Evolutionary conservation across 2,888 invertebrate species (phyloP), one percentile per base, ranked within the genome.

Genomic region (Piscicola geometra): DNA sequence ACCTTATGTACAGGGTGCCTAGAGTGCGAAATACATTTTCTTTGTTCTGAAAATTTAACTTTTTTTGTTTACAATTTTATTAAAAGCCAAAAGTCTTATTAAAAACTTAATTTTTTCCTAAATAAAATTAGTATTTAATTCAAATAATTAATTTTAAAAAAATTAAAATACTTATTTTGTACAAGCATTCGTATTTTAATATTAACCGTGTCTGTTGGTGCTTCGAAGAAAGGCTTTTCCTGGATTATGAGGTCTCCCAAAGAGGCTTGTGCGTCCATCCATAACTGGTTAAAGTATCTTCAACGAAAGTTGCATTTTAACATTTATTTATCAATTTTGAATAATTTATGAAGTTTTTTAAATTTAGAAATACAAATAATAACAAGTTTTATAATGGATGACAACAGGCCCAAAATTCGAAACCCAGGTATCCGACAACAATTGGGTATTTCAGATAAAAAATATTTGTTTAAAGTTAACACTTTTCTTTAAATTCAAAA

Each of bases 1-100:
- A 73, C 73, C 73, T 73, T 1, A 93, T 87, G 83, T 93, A 93
- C 72, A 95, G 83, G 0, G 84, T 85, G 0, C 86, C 85, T 71
- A 86, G 77, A 28, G 84, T 81, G 77, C 86, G 85, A 78, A 86
- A 85, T 0, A 84, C 85, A 66, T 83, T 83, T 36, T 82, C 76
- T 64, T 84, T 82, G 78, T 86, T 86, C 86, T 86, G 80, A 25
- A 81, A 80, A 76, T 68, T 71, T 70, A 69, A 75, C 5, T 30
- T 68, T 33, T 12, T 32, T 28, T 64, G 3, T n/a, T 64, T 64
- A 30, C 9, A 64, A 64, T 64, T 64, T 64, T 64, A 28, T 12
- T 12, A 28, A 64, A 12, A 28, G 5, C 5, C 5, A 9, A 28
- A 64, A 28, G 5, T n/a, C 9, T n/a, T 3, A 64, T 12, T 64